phyloP scores from a whole-genome alignment of 2,888 invertebrate species.

The Chloroclysta siterata region DNA sequence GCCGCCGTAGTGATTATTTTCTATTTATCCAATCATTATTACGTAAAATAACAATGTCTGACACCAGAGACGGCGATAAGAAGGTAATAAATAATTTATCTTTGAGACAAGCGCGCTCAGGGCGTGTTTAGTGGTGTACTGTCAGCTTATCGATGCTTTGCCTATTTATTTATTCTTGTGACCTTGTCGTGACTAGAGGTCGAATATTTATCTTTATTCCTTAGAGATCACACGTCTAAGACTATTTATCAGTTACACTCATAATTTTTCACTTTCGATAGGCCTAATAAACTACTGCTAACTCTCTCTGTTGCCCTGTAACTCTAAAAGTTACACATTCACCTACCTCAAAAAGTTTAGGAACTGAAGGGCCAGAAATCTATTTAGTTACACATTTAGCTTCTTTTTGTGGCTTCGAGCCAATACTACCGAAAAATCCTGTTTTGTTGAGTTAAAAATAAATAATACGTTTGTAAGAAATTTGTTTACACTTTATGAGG shows the following conservation, averaged over 20 bases:
- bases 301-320: not conserved
- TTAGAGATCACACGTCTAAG: constrained; percentile 16
- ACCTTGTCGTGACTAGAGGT: constrained; percentile 72
- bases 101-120: constrained; percentile 46
- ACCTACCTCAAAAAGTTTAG: no score
- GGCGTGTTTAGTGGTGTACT: constrained; percentile 33
- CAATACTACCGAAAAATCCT: not conserved
- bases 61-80: constrained; percentile 66
- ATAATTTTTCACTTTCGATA: not conserved
- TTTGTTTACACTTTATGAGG: no score
- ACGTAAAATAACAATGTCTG: constrained; percentile 64
- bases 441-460: no score
- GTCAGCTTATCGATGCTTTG: constrained; percentile 43
- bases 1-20: constrained; percentile 39
- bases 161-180: constrained; percentile 62
- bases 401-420: constrained; percentile 5
- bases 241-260: constrained; percentile 6
- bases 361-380: not conserved
- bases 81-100: constrained; percentile 70
- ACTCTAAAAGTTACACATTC: not conserved
- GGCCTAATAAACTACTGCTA: not conserved
- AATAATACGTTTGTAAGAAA: no score
- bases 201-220: constrained; percentile 46
- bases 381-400: not conserved
- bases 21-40: constrained; percentile 43